phyloP scores from a whole-genome alignment of 2,113 vertebrate species.

The Rhombomys opimus region DNA sequence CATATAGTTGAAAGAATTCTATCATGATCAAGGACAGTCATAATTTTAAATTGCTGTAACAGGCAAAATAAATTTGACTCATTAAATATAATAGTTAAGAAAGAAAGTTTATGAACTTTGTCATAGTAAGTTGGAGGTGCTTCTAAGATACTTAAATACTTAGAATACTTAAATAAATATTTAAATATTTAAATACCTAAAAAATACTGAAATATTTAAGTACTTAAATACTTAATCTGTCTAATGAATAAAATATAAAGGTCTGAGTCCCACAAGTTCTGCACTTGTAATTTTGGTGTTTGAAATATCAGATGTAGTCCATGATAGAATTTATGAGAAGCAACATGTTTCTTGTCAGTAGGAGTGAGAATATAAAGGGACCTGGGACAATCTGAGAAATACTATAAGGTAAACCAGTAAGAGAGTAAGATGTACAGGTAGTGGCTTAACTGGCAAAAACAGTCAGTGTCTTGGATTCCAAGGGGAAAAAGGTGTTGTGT shows the following conservation, averaged over 20 bases:
- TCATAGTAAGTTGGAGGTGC: neutral
- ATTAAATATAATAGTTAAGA: neutral
- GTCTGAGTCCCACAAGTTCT: neutral
- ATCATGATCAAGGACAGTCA: neutral
- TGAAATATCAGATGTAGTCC: neutral
- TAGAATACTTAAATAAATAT: too few relatives aligned
- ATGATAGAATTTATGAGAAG: neutral
- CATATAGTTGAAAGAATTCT: neutral
- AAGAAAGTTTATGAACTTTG: neutral
- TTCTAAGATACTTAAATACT: neutral
- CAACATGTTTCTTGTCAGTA: neutral
- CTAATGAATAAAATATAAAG: neutral
- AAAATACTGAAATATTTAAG: too few relatives aligned
- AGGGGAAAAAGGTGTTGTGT: neutral
- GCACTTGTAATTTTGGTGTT: neutral
- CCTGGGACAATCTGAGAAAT: neutral
- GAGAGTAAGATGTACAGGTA: neutral
- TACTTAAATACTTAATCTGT: too few relatives aligned
- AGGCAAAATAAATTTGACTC: neutral
- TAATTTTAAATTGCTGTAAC: neutral
- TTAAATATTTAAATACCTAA: too few relatives aligned
- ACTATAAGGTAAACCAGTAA: neutral
- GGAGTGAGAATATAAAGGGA: neutral
- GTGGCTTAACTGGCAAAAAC: neutral
- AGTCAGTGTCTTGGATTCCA: neutral